phyloP scores from a whole-genome alignment of 2,797 vertebrate genomes.

The Babyrousa celebensis region DNA sequence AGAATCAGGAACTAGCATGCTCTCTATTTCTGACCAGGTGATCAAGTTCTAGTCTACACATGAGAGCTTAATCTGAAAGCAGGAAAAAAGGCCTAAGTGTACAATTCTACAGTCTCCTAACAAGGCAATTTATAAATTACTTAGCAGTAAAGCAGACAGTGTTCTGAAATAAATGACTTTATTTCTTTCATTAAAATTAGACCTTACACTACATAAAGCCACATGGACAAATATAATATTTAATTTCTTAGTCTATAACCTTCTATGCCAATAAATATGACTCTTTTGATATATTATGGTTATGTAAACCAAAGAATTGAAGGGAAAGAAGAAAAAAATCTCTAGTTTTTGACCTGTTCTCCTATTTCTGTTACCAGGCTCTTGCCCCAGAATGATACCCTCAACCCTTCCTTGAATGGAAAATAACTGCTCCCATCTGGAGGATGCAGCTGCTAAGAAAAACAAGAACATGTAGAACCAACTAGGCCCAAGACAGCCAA shows the following conservation, averaged over 20 bases:
- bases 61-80: slow-evolving; percentile 8
- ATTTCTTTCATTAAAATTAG: slow-evolving; percentile 17
- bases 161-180: neutral
- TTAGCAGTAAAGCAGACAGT: neutral
- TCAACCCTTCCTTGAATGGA: neutral
- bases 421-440: neutral
- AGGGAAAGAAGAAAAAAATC: neutral
- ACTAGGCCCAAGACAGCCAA: neutral
- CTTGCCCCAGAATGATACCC: neutral
- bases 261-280: slow-evolving; percentile 1
- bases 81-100: neutral
- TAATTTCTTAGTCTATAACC: neutral
- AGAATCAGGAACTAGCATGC: neutral
- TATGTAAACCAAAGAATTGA: slow-evolving; percentile 55
- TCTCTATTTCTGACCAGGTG: neutral
- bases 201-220: neutral
- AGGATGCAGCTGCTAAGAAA: neutral
- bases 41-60: neutral
- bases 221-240: slow-evolving; percentile 41
- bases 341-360: neutral
- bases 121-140: neutral
- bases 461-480: neutral
- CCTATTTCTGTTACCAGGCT: neutral
- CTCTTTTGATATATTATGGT: neutral
- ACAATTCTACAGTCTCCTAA: neutral